Evolutionary conservation across 2,888 invertebrate species (phyloP), one percentile per base, ranked within the genome.

Genomic region (Branchellion lobata): DNA sequence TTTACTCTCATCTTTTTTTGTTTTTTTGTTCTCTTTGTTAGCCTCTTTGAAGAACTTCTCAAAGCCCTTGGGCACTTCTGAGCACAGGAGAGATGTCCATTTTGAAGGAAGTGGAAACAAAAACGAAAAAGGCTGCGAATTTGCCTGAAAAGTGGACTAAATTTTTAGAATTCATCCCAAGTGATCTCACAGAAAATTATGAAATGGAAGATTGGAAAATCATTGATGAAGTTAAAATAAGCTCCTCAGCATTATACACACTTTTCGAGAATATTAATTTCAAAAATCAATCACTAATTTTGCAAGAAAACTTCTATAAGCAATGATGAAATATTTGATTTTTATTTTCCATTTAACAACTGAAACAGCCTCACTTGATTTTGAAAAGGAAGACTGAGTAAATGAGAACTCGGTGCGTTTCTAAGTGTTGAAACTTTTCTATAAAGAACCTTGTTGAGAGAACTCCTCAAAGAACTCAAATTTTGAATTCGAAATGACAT

Each of bases 41-140:
- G 85, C 84, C 79, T 90, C 90, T 11, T 92, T 92, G 85, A 94
- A 96, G 87, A 93, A 95, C 85, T 96, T 95, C 86, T 95, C 96
- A 87, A 96, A 96, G 0, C 96, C 96, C 88, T 95, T 95, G 0
- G 95, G 95, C 5, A 84, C 81, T 72, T 85, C 82, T 65, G 80
- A 68, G 36, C 33, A 74, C 47, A 36, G 24, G 53, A 36, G 2
- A 27, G 27, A 5, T 57, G 21, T 18, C 61, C 61, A 57, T 57
- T 24, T 57, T 57, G 61, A n/a, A 57, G 61, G n/a, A 40, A n/a
- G n/a, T 47, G 8, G 47, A 47, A 57, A 14, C 3, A 57, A 24
- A 18, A 18, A 24, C 61, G 24, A 57, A 57, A 57, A 57, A 18
- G n/a, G 21, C 61, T 57, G 40, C 14, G 40, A 14, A 40, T 5